Evolutionary conservation across 2,888 invertebrate genomes (phyloP).

Genomic region (Cerastoderma edule): DNA sequence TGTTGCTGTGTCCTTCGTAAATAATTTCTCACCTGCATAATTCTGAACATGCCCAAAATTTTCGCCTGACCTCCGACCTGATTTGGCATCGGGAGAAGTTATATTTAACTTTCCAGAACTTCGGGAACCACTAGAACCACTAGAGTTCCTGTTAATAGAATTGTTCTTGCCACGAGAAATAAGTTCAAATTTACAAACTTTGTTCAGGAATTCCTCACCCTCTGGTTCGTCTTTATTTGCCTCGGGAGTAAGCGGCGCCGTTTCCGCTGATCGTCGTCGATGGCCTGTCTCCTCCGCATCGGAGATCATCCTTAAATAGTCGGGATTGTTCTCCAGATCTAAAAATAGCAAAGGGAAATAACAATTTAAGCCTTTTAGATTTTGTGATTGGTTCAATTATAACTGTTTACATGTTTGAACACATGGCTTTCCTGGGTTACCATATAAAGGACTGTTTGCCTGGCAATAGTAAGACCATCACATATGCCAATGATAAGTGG

Average conservation of each 20-base stretch:
- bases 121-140: too few species aligned
- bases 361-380: too few species aligned
- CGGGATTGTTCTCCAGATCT: constrained; percentile 77
- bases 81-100: constrained; percentile 52
- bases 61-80: constrained; percentile 54
- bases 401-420: too few species aligned
- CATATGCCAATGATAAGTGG: too few species aligned
- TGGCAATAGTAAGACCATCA: too few species aligned
- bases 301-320: constrained; percentile 78
- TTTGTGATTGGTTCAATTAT: too few species aligned
- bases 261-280: constrained; percentile 55
- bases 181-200: constrained; percentile 90
- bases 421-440: too few species aligned
- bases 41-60: constrained; percentile 47
- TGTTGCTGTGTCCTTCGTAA: constrained; percentile 79
- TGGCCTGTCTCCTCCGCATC: constrained; percentile 68
- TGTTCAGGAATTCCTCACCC: constrained; percentile 88
- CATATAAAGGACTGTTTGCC: too few species aligned
- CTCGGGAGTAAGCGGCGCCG: constrained; percentile 37
- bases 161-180: constrained; percentile 72
- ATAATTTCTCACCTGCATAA: constrained; percentile 79
- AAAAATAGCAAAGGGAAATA: constrained; percentile 26
- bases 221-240: constrained; percentile 81
- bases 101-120: constrained; percentile 48
- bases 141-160: constrained; percentile 63